Percentiles rank a stretch among this genome's conserved stretches.
These are phyloP conservation scores for Brachionus paranguensis DNA, from an alignment of 1,140 invertebrate genomes.

Conservation along the genomic window DNA sequence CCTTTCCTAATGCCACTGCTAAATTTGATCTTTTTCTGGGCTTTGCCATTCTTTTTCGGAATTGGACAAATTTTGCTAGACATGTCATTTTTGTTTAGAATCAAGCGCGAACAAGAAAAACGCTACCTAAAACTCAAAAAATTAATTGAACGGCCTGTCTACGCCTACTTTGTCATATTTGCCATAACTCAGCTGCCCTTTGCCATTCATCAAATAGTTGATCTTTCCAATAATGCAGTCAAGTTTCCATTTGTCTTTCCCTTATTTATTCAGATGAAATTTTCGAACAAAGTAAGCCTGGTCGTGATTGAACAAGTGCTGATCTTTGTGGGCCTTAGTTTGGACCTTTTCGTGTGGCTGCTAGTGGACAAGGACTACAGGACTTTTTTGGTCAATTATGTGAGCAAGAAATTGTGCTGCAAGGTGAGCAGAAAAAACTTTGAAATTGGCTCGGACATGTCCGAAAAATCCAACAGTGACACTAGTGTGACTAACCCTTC, in stretches of 20 bases:
- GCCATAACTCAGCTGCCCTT: background rate
- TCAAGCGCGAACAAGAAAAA: constrained; percentile 28
- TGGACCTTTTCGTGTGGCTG: constrained; percentile 23
- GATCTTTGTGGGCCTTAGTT: background rate
- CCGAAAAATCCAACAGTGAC: background rate
- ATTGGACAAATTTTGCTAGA: background rate
- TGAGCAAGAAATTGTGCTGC: background rate
- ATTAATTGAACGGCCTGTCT: constrained; percentile 25
- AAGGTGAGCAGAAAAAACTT: background rate
- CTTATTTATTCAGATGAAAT: constrained; percentile 37
- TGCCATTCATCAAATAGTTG: constrained; percentile 11
- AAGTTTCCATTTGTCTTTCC: constrained; percentile 36
- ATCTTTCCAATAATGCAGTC: background rate
- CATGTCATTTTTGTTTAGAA: background rate
- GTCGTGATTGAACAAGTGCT: constrained; percentile 14
- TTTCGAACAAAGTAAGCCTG: background rate
- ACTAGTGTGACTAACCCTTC: constrained; percentile 9
- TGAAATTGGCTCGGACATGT: background rate
- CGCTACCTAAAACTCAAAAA: background rate
- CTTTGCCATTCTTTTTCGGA: background rate
- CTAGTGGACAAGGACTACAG: background rate
- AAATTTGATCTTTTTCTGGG: background rate
- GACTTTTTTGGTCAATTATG: background rate
- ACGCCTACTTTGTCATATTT: constrained; percentile 5
- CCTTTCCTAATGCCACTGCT: background rate